A percentile compares a stretch with the other conserved stretches of the same genome.
These are phyloP conservation scores for Drosophila subquinaria DNA, from an alignment of 2,888 invertebrate species.

Conservation along the genomic window DNA sequence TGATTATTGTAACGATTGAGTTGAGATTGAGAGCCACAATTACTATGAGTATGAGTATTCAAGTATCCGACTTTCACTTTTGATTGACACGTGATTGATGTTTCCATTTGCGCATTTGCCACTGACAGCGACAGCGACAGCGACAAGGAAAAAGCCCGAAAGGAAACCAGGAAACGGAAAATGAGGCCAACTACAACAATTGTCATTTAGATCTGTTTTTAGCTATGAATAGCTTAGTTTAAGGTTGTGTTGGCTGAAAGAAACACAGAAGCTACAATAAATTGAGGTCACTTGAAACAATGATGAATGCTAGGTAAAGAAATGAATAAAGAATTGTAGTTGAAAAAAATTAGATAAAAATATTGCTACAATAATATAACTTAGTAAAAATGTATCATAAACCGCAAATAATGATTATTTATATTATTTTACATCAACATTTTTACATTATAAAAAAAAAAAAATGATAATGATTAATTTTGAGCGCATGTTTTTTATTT, in stretches of 20 bases:
- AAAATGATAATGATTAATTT: too few species aligned
- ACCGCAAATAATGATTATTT: too few species aligned
- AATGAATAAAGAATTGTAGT: background rate
- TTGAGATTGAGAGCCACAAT: conserved; percentile 17
- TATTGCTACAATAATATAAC: too few species aligned
- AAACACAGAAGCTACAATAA: too few species aligned
- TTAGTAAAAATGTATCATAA: too few species aligned
- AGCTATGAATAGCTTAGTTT: conserved; percentile 14
- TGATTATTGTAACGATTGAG: conserved; percentile 49
- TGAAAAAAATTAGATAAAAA: too few species aligned
- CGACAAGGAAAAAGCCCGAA: conserved; percentile 11
- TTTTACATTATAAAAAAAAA: too few species aligned
- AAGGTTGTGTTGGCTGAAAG: background rate
- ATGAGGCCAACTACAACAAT: conserved; percentile 9
- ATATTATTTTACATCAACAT: too few species aligned
- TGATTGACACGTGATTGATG: conserved; percentile 85
- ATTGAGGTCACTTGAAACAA: background rate
- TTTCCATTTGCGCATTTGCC: conserved; percentile 66
- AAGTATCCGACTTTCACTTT: conserved; percentile 69
- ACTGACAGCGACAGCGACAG: conserved; percentile 58
- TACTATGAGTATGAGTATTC: conserved; percentile 42
- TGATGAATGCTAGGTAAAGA: background rate
- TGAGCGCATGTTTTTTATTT: too few species aligned
- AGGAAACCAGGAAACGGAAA: conserved; percentile 30
- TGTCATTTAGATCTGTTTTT: conserved; percentile 26